Evolutionary conservation across 2,888 invertebrate species (phyloP), one percentile per base, ranked within the genome.

Genomic region (Podabrus alpinus): DNA sequence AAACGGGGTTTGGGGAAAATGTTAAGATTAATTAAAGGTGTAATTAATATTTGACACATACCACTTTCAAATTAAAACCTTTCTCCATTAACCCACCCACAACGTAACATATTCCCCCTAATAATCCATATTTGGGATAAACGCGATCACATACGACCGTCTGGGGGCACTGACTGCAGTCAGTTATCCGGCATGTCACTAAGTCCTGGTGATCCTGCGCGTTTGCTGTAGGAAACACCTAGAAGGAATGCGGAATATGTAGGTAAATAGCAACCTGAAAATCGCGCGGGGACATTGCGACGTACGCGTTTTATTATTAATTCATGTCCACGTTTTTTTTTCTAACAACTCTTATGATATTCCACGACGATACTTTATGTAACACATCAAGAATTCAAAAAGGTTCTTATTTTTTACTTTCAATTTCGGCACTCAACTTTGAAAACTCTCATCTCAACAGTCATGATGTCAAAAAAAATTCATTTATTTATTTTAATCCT

Each of bases 131-230:
- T 29, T 68, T 62, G 66, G 16, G 29, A 59, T 25, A 72, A 68
- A 67, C 66, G 15, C 68, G 64, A 60, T 66, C 72, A 66, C 21
- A 45, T 75, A 60, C 70, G 66, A 25, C 66, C 29, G 29, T 72
- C 59, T 64, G 72, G 62, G 69, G 70, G 69, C 75, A 75, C 75
- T 75, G 73, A 75, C 75, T 75, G 75, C 59, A 16, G 64, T 59
- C 62, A 69, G 66, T 70, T 75, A 62, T 73, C 68, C 71, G 69
- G 68, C 69, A 45, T 69, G 68, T 66, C 61, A 67, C 68, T 66
- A 75, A 75, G 71, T 73, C 75, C 72, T 73, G 75, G 61, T 69
- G 75, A 73, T 75, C 73, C 72, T 75, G 75, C 75, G 75, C 75
- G 59, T 70, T 69, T 45, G 68, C 61, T 21, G 68, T 45, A 69